Evolutionary conservation across 2,888 invertebrate genomes (phyloP).

Genomic region (Celastrina argiolus): DNA sequence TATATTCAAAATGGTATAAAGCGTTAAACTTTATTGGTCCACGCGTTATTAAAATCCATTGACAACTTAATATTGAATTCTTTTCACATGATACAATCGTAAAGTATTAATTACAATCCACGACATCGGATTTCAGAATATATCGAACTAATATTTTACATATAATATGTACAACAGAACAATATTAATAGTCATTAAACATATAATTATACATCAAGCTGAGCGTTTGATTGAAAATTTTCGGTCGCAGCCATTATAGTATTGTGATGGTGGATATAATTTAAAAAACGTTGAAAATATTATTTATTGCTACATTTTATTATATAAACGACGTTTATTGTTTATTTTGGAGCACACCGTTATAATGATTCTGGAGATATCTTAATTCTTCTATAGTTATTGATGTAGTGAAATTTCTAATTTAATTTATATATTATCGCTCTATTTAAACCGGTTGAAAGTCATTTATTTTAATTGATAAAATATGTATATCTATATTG

Average conservation of each 20-base stretch:
- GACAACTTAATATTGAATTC: not conserved
- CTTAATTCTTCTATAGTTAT: not conserved
- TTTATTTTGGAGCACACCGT: slow-evolving; percentile 3
- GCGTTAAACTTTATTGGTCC: not conserved
- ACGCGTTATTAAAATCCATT: not conserved
- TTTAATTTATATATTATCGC: not conserved
- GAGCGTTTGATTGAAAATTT: slow-evolving; percentile 63
- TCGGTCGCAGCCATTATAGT: slow-evolving; percentile 25
- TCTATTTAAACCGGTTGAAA: not conserved
- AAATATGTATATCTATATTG: not conserved
- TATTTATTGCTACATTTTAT: slow-evolving; percentile 25
- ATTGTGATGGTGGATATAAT: slow-evolving; percentile 1
- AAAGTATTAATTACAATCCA: not conserved
- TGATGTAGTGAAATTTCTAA: not conserved
- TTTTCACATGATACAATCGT: not conserved
- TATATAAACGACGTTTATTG: not conserved
- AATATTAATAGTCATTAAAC: slow-evolving; percentile 53
- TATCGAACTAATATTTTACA: slow-evolving; percentile 25
- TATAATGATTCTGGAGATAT: slow-evolving; percentile 16
- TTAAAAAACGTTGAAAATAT: slow-evolving; percentile 23
- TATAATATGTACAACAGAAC: slow-evolving; percentile 36
- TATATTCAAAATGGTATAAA: not conserved
- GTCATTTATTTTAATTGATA: not conserved
- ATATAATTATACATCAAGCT: slow-evolving; percentile 61
- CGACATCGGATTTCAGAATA: not conserved